Percentiles rank a stretch among this genome's conserved stretches.
Evolutionary conservation across 2,113 vertebrate genomes (phyloP).

Genomic region (Sylvia atricapilla): DNA sequence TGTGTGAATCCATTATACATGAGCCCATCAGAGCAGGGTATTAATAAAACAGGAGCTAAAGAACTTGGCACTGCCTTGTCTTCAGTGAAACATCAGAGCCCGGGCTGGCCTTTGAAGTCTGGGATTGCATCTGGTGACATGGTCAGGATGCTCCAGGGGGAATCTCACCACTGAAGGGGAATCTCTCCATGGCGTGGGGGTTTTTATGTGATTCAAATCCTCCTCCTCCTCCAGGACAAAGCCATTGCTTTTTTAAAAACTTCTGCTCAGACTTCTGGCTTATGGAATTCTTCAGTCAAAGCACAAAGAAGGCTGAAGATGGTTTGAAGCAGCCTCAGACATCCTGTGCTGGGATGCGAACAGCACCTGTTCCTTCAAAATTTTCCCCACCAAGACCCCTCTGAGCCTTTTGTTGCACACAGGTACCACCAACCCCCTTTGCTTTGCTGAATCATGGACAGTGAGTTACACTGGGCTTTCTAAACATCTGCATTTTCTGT

Average conservation of each 20-base stretch:
- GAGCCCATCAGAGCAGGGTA: slow-evolving; percentile 43
- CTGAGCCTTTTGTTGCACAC: not conserved
- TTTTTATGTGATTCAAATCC: not conserved
- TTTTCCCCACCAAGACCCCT: not conserved
- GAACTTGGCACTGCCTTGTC: slow-evolving; percentile 46
- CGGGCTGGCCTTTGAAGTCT: slow-evolving; percentile 26
- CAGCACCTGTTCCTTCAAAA: not conserved
- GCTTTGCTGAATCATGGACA: not conserved
- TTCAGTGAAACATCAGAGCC: slow-evolving; percentile 23
- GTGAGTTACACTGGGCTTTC: not conserved
- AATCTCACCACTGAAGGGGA: not conserved
- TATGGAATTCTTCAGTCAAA: not conserved
- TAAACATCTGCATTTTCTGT: accelerated
- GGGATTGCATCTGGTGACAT: not conserved
- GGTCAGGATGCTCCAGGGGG: not conserved
- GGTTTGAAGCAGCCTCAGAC: not conserved
- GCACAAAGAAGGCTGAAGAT: not conserved
- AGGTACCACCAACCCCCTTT: not conserved
- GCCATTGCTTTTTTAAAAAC: not conserved
- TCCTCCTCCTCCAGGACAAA: not conserved
- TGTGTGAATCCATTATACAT: slow-evolving; percentile 72
- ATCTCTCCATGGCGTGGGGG: not conserved
- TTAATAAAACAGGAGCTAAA: slow-evolving; percentile 77
- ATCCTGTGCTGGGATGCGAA: not conserved
- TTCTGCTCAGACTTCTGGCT: not conserved